Evolutionary conservation across 2,797 vertebrate species (phyloP).

Genomic region (Prionace glauca): DNA sequence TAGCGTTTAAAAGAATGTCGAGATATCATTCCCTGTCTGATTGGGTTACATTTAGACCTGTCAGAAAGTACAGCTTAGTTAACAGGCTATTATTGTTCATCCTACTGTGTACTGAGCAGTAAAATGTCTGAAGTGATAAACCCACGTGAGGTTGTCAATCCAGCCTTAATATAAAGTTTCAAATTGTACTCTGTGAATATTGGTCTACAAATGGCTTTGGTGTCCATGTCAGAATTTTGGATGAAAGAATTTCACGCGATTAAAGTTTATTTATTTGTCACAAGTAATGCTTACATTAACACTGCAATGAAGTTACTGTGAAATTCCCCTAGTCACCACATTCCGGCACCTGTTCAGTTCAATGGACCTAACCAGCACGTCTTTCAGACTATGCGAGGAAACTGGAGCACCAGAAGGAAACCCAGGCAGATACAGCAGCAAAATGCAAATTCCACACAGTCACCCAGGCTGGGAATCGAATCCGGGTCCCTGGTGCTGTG

Average conservation of each 20-base stretch:
- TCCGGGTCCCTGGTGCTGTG: no score
- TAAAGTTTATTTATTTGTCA: no score
- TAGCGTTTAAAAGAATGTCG: background rate
- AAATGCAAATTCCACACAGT: no score
- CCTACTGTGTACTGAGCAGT: background rate
- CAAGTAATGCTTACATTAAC: no score
- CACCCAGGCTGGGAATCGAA: no score
- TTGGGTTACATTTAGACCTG: background rate
- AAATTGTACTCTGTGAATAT: background rate
- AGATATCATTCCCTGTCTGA: background rate
- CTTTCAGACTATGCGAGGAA: no score
- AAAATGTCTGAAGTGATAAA: background rate
- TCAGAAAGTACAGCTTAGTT: conserved; percentile 2
- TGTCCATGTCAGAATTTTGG: background rate
- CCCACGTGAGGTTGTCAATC: background rate
- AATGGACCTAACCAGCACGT: no score
- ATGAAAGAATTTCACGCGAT: background rate
- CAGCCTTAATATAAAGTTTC: background rate
- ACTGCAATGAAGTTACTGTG: no score
- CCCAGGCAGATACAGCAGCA: no score
- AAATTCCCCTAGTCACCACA: no score
- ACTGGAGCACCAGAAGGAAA: no score
- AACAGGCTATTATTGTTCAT: background rate
- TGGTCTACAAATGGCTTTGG: background rate
- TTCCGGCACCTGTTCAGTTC: no score